These are phyloP conservation scores for Diploptera punctata DNA, from an alignment of 2,888 invertebrate genomes.

Conservation along the genomic window DNA sequence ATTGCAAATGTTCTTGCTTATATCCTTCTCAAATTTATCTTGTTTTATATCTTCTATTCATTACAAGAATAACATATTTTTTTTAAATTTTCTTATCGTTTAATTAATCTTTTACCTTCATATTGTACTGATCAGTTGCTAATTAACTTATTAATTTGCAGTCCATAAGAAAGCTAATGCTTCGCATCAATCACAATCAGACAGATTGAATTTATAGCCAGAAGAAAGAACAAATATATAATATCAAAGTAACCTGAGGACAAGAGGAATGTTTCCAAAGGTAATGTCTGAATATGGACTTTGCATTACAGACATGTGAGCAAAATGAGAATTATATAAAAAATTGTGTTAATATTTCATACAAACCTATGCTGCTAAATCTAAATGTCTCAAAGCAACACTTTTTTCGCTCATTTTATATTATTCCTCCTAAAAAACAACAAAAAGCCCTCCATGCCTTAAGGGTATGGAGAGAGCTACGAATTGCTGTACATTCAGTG, in stretches of 20 bases:
- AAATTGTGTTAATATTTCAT: constrained; percentile 40
- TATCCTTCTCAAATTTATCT: neutral
- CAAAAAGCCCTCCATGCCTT: constrained; percentile 39
- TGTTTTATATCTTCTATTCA: neutral
- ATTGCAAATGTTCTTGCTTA: neutral
- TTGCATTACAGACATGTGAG: neutral
- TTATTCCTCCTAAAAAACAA: constrained; percentile 45
- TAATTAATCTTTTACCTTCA: too few species aligned
- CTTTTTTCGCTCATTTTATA: constrained; percentile 47
- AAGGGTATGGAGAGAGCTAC: constrained; percentile 20
- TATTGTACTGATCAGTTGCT: too few species aligned
- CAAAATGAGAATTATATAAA: neutral
- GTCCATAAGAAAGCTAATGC: too few species aligned
- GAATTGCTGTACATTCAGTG: constrained; percentile 46
- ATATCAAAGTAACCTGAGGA: neutral
- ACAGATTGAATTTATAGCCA: too few species aligned
- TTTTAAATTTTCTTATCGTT: too few species aligned
- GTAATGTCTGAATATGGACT: neutral
- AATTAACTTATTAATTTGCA: too few species aligned
- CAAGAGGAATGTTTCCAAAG: neutral
- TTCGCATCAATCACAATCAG: too few species aligned
- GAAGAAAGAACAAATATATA: too few species aligned
- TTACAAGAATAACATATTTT: neutral
- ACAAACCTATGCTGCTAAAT: constrained; percentile 34
- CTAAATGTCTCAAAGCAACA: constrained; percentile 42